A percentile compares a stretch with the other conserved stretches of the same genome.
These are phyloP conservation scores for Drosophila putrida DNA, from an alignment of 2,888 invertebrate species.

Conservation along the genomic window DNA sequence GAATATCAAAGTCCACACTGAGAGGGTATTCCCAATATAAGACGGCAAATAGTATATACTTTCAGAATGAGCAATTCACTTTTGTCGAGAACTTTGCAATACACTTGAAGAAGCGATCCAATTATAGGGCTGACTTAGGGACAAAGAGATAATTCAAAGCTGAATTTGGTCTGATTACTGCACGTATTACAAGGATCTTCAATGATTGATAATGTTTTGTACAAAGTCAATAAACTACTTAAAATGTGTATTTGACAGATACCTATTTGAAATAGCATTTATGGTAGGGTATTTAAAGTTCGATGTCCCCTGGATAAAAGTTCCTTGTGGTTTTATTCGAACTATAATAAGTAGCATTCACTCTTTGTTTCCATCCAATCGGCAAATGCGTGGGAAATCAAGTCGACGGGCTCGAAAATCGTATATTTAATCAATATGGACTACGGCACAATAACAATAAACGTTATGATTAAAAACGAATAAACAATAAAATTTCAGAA, in stretches of 20 bases:
- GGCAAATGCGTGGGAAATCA: slow-evolving; percentile 69
- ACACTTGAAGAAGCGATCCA: too few relatives aligned
- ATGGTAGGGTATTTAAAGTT: slow-evolving; percentile 13
- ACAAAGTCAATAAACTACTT: background rate
- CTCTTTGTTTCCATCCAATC: slow-evolving; percentile 36
- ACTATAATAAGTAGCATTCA: slow-evolving; percentile 9
- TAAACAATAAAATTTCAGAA: slow-evolving; percentile 63
- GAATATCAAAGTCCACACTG: slow-evolving; percentile 45
- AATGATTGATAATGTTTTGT: background rate
- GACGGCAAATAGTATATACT: slow-evolving; percentile 8
- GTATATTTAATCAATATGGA: slow-evolving; percentile 51
- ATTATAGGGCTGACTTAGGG: too few relatives aligned
- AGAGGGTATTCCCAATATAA: slow-evolving; percentile 27
- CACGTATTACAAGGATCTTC: too few relatives aligned
- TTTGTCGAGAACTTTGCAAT: background rate
- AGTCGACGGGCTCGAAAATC: slow-evolving; percentile 40
- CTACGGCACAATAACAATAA: slow-evolving; percentile 61
- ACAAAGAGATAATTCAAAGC: too few relatives aligned
- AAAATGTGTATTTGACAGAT: background rate
- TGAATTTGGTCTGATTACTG: too few relatives aligned
- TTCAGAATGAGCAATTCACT: background rate
- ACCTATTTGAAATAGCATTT: background rate
- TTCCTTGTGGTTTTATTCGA: slow-evolving; percentile 6
- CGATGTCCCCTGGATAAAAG: background rate
- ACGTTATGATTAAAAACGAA: slow-evolving; percentile 77